A percentile compares a stretch with the other conserved stretches of the same genome.
These are phyloP conservation scores for Physella acuta DNA, from an alignment of 1,140 invertebrate species.

Conservation along the genomic window DNA sequence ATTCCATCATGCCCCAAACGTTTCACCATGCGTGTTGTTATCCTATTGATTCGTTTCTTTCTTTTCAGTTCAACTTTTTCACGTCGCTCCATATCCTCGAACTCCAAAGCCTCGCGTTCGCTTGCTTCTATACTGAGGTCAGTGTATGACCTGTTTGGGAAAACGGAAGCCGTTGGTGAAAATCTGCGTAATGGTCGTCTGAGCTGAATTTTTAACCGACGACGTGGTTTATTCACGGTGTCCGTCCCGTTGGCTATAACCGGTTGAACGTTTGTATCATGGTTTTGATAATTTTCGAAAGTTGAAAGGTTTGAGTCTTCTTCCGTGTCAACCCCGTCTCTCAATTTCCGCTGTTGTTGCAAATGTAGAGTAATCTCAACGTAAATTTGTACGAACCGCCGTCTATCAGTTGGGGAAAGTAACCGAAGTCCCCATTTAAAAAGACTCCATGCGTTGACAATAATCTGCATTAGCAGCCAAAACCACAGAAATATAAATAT, in stretches of 20 bases:
- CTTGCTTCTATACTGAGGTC: neutral
- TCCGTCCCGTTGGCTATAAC: no score
- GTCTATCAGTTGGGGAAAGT: conserved; percentile 34
- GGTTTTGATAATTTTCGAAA: no score
- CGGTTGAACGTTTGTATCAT: no score
- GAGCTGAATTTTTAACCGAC: no score
- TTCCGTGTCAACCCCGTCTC: no score
- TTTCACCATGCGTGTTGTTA: conserved; percentile 1
- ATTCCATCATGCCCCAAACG: conserved; percentile 9
- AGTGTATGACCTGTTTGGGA: no score
- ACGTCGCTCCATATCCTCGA: neutral
- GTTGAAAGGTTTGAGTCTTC: no score
- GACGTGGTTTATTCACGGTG: no score
- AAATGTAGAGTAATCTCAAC: conserved; percentile 25
- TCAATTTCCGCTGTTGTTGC: neutral
- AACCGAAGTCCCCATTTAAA: conserved; percentile 44
- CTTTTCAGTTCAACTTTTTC: neutral
- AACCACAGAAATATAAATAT: conserved; percentile 59
- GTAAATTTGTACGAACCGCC: conserved; percentile 51
- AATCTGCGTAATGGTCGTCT: no score
- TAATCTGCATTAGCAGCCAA: conserved; percentile 44
- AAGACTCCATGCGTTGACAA: conserved; percentile 42
- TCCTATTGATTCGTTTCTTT: neutral
- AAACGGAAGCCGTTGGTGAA: no score
- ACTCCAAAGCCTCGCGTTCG: neutral